Evolutionary conservation across 2,888 invertebrate species (phyloP), one percentile per base, ranked within the genome.

Genomic region (Anthoptus insignis): DNA sequence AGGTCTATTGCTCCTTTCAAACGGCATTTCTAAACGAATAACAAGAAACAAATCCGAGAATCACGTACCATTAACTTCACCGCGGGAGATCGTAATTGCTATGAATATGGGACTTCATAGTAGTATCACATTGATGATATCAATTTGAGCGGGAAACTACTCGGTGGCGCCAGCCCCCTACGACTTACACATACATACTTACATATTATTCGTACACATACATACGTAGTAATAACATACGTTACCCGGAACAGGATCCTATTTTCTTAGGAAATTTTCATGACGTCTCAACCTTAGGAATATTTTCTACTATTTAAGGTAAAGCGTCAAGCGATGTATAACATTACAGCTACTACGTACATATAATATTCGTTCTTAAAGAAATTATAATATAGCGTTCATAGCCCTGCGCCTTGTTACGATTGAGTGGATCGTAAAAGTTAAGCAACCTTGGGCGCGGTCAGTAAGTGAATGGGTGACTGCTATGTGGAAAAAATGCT

Each of bases 101-200:
- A 37, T 47, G 34, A 49, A 59, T 50, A 49, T 34, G 27, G 16
- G 64, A 66, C 69, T 68, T 34, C 11, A 37, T 56, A 47, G 16
- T 24, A 24, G 45, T 37, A 67, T 68, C 69, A 65, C 67, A 72
- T 74, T 78, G 76, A 76, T 77, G 73, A 73, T 63, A 68, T 74
- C 73, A 69, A 74, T 73, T 77, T 75, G 73, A 74, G 72, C 67
- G 63, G 71, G 73, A 73, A 70, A 78, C 76, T 83, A 73, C 82
- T 74, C 34, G 59, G 60, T 71, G 89, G 88, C 89, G 89, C 89
- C 89, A 74, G 73, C 78, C 77, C 87, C 86, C 86, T 72, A 77
- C 73, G 73, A 77, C 75, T 76, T n/a, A n/a, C n/a, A n/a, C n/a
- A n/a, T n/a, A n/a, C n/a, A n/a, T n/a, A 74, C 73, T 70, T 76